Evolutionary conservation across 2,888 invertebrate species (phyloP), one percentile per base, ranked within the genome.

Genomic region (Chymomyza amoena): DNA sequence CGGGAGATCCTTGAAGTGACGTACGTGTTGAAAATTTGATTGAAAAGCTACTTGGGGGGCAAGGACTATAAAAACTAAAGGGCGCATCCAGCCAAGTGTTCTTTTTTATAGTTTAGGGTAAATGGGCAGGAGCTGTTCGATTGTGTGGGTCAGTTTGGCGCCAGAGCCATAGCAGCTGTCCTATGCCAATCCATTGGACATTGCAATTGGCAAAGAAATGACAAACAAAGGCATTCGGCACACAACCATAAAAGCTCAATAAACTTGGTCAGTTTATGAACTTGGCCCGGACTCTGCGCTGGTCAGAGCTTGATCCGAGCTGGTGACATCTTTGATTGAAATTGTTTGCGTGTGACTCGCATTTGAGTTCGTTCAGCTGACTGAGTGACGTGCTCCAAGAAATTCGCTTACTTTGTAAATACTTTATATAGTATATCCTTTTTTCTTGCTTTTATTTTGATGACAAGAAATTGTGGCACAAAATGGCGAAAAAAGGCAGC

Each of bases 11-110:
- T 57, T 52, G 20, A 52, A 70, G 57, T 25, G 68, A 72, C 73
- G 80, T 74, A 82, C 80, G 85, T 82, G 85, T 71, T 66, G 79
- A 73, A 70, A 72, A 79, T 70, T 85, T 85, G 82, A 83, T 83
- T 85, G 85, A 85, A 78, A 74, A 72, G 73, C 70, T 77, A 70
- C 63, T 60, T 66, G 51, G 28, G 25, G 20, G 16, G 28, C 13
- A 57, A 6, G 28, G 9, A 13, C 57, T 25, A 69, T 83, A 83
- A 83, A 81, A 83, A 65, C 78, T 76, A 70, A 78, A 75, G 75
- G 74, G 57, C 15, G 28, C 16, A 25, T 57, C 57, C 57, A 54
- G 52, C 52, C 16, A 18, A 54, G 16, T 54, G 52, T 4, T 54
- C 52, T 54, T 57, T 54, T 57, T 57, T 57, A 25, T 57, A 57